Evolutionary conservation across 2,113 vertebrate species (phyloP), one percentile per base, ranked within the genome.

Genomic region (Nothoprocta pentlandii): DNA sequence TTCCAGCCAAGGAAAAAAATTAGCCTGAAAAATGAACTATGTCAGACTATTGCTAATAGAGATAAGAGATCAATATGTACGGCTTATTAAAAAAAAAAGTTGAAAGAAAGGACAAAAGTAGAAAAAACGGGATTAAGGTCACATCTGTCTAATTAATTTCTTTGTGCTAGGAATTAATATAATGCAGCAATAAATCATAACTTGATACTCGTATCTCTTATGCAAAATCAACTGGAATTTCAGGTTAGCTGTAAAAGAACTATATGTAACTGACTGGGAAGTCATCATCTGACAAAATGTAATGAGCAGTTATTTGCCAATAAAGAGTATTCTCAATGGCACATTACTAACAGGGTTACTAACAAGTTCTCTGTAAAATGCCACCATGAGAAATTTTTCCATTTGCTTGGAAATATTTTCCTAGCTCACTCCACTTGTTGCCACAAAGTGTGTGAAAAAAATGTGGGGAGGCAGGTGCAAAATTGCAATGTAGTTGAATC

Each of bases 41-140:
- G 2, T 10, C 49, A 64, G 19, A 61, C 22, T 9, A 58, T 1
- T 44, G 49, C 42, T 21, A 49, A 49, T 49, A 49, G 49, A 49
- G 9, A 49, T 32, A 19, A 41, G 7, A 81, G 44, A 47, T 6
- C 34, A 64, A 36, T 8, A 41, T 0, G 0, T 12, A 26, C 0
- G 2, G 28, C 49, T 53, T 71, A 36, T 58, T 32, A 15, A 2
- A 74, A 62, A 56, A 53, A 28, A 51, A 28, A 28, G 26, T 8
- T 16, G 15, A 25, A 54, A 15, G 30, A 56, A 30, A 58, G 30
- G 30, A 58, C 28, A 58, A 58, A 58, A 32, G 28, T 10, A 17
- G 54, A 49, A 30, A 58, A 32, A 56, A 2, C 66, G 51, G 68
- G 63, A 59, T 93, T 67, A 44, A 81, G 28, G 7, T 36, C 58